A percentile compares a stretch with the other conserved stretches of the same genome.
These are phyloP conservation scores for Drosophila siamana DNA, from an alignment of 2,888 invertebrate species.

Conservation along the genomic window DNA sequence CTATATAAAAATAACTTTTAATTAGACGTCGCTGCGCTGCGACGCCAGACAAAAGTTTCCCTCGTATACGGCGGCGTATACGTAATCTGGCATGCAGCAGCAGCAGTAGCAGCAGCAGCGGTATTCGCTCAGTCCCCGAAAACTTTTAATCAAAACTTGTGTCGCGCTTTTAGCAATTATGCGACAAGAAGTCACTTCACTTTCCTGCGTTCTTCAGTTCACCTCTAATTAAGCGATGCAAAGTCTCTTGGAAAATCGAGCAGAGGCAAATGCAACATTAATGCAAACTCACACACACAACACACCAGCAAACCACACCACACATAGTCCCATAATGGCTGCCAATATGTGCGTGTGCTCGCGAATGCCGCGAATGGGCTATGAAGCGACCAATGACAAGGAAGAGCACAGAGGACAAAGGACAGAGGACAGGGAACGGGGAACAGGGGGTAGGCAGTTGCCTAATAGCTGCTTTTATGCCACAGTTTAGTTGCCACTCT, in stretches of 20 bases:
- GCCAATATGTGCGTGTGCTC: constrained; percentile 31
- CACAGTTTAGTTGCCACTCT: constrained; percentile 62
- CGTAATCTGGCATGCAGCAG: constrained; percentile 48
- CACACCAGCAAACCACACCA: constrained; percentile 1
- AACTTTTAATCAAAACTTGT: constrained; percentile 77
- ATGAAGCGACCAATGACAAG: constrained; percentile 42
- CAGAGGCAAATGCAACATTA: constrained; percentile 68
- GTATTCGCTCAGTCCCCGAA: not conserved
- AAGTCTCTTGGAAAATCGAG: constrained; percentile 56
- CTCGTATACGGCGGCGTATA: constrained; percentile 55
- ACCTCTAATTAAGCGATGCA: constrained; percentile 70
- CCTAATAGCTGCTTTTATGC: constrained; percentile 75
- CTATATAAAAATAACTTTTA: constrained; percentile 64
- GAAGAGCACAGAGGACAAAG: constrained; percentile 12
- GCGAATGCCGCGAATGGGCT: constrained; percentile 48
- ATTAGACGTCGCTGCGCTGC: constrained; percentile 51
- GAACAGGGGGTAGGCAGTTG: constrained; percentile 18
- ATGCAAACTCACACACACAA: constrained; percentile 52
- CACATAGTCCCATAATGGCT: constrained; percentile 11
- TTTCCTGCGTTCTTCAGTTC: constrained; percentile 33
- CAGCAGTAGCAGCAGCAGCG: not conserved
- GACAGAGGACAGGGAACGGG: not conserved
- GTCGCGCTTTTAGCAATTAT: constrained; percentile 60
- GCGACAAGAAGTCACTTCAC: constrained; percentile 65
- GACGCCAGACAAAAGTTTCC: constrained; percentile 40